Conservation (phyloP, 2,113 vertebrate species). For the Coryphaenoides rupestris region DNA sequence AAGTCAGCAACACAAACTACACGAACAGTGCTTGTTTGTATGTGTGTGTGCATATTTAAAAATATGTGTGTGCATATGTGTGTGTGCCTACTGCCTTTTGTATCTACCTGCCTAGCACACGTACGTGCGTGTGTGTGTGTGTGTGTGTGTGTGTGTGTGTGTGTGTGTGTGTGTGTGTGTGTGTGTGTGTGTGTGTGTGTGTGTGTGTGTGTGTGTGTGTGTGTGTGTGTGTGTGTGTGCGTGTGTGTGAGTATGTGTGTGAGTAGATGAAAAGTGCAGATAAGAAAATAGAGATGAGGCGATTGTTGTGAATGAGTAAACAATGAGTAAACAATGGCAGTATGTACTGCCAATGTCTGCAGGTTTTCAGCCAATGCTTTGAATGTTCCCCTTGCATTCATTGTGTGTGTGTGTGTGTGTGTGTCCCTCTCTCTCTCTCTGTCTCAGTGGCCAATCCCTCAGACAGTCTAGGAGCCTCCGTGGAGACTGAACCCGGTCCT, state of each 20-base stretch:
- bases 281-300: neutral
- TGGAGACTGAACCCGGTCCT: too few relatives aligned
- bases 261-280: neutral
- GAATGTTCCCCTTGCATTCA: too few relatives aligned
- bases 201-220: neutral
- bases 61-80: constrained; percentile 15
- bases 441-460: too few relatives aligned
- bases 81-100: constrained; percentile 34
- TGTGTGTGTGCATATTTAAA: neutral
- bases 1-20: too few relatives aligned
- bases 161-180: constrained; percentile 13
- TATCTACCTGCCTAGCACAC: constrained; percentile 8
- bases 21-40: too few relatives aligned
- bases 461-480: too few relatives aligned
- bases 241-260: constrained; percentile 14
- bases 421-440: neutral
- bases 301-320: neutral
- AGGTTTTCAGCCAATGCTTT: too few relatives aligned
- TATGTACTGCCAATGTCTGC: neutral
- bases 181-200: neutral
- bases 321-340: neutral
- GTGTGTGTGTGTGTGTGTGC: neutral
- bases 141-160: neutral
- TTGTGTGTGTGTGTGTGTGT: too few relatives aligned
- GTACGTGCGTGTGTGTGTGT: neutral